These are phyloP conservation scores for Scaptodrosophila lebanonensis DNA, from an alignment of 1,140 invertebrate genomes.

Conservation along the genomic window DNA sequence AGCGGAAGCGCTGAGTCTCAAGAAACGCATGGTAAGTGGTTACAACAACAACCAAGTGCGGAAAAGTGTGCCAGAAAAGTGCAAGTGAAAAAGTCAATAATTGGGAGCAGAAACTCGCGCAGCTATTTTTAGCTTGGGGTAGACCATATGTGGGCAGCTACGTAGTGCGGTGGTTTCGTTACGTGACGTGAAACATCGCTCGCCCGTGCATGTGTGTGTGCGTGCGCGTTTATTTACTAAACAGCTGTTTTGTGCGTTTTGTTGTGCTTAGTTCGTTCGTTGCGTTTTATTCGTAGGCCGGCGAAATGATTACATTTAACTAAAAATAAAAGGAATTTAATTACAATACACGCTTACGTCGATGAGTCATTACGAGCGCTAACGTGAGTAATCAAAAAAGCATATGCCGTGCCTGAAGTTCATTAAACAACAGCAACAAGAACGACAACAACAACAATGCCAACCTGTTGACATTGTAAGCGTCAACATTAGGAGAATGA, in stretches of 20 bases:
- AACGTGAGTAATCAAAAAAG: too few relatives aligned
- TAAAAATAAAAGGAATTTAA: too few relatives aligned
- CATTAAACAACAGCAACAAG: too few relatives aligned
- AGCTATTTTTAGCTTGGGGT: slow-evolving; percentile 71
- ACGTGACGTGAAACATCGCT: slow-evolving; percentile 7
- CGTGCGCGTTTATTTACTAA: slow-evolving; percentile 7
- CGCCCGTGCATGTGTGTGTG: background rate
- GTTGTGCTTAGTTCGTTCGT: slow-evolving; percentile 48
- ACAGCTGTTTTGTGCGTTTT: slow-evolving; percentile 47
- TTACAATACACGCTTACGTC: too few relatives aligned
- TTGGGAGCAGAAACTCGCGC: slow-evolving; percentile 59
- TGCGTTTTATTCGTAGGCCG: slow-evolving; percentile 42
- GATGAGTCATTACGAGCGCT: too few relatives aligned
- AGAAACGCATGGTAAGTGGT: slow-evolving; percentile 50
- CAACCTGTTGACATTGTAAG: too few relatives aligned
- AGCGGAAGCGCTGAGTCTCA: slow-evolving; percentile 45
- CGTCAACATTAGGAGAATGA: too few relatives aligned
- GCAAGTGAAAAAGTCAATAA: slow-evolving; percentile 60
- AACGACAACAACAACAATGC: too few relatives aligned
- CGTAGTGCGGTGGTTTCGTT: slow-evolving; percentile 15
- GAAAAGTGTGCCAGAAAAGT: slow-evolving; percentile 5
- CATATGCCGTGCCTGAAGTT: too few relatives aligned
- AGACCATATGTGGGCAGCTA: slow-evolving; percentile 7
- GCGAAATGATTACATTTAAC: too few relatives aligned
- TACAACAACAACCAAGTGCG: background rate